phyloP scores from a whole-genome alignment of 2,797 vertebrate genomes.

The Scleropages formosus region DNA sequence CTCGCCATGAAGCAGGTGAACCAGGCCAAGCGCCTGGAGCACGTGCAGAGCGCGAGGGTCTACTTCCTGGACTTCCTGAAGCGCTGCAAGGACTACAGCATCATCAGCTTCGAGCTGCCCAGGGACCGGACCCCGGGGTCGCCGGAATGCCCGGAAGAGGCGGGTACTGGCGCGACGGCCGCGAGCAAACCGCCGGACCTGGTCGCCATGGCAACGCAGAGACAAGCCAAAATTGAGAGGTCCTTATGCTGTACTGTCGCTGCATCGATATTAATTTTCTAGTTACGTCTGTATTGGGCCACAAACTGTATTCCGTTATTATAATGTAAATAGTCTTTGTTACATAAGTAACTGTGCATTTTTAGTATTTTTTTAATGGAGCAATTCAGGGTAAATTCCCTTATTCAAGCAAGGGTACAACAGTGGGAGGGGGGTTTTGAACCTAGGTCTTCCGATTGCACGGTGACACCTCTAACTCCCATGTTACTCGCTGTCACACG shows the following conservation, averaged over 20 bases:
- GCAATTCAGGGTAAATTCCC: too few species aligned
- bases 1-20: constrained; percentile 77
- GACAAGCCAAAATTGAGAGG: constrained; percentile 87
- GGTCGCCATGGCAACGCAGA: constrained; percentile 77
- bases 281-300: background rate
- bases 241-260: constrained; percentile 36
- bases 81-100: constrained; percentile 73
- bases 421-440: too few species aligned
- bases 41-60: constrained; percentile 68
- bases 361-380: too few species aligned
- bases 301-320: too few species aligned
- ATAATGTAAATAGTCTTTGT: too few species aligned
- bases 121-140: background rate
- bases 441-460: too few species aligned
- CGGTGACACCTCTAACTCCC: too few species aligned
- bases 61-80: constrained; percentile 77
- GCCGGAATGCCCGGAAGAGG: constrained; percentile 27
- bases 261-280: background rate
- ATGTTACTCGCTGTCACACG: too few species aligned
- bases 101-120: constrained; percentile 72
- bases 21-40: constrained; percentile 66
- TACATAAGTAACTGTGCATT: too few species aligned
- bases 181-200: constrained; percentile 56
- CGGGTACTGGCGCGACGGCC: too few species aligned
- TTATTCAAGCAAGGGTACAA: too few species aligned